Evolutionary conservation across 2,113 vertebrate species (phyloP), one percentile per base, ranked within the genome.

Genomic region (Phylloscopus trochiloides): DNA sequence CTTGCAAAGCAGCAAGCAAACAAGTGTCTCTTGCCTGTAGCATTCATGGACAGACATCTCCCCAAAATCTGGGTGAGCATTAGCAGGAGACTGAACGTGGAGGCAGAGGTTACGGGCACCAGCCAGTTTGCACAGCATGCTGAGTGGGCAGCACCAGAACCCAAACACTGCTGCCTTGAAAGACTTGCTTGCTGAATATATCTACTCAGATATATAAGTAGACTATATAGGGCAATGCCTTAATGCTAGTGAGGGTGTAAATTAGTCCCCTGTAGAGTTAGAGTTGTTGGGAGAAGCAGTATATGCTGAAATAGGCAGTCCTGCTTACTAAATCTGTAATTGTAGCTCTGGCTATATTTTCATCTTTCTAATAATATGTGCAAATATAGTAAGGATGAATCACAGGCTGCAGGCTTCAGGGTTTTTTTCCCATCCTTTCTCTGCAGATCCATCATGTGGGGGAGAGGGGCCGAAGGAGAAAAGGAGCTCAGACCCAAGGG

Each of bases 301-400:
- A 81, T 62, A 22, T 80, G 92, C 93, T 94, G 91, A 94, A 95
- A 95, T 63, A 91, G 91, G 86, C 95, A 91, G 72, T 95, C 83
- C 76, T 95, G 86, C 82, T 94, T 97, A 80, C 95, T 95, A 92
- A 95, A 92, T 95, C 95, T 81, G 91, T 81, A 92, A 96, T 89
- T 95, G 86, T 77, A 92, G 86, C 91, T 92, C 93, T 71, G 65
- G 73, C 84, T 97, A 42, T 95, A 88, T 97, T 97, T 97, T 97
- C 55, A 5, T 97, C 93, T 92, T 96, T 97, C 95, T 96, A 95
- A 97, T 95, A 97, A 95, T 92, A 96, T 92, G 92, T 86, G 76
- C 84, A 94, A 96, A 95, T 94, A 96, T 90, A 94, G 92, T 94
- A 93, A 90, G 94, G 92, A 97, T 96, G 96, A 96, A 95, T 97